Conservation (phyloP, 2,888 invertebrate species). For the Catocala nupta region DNA sequence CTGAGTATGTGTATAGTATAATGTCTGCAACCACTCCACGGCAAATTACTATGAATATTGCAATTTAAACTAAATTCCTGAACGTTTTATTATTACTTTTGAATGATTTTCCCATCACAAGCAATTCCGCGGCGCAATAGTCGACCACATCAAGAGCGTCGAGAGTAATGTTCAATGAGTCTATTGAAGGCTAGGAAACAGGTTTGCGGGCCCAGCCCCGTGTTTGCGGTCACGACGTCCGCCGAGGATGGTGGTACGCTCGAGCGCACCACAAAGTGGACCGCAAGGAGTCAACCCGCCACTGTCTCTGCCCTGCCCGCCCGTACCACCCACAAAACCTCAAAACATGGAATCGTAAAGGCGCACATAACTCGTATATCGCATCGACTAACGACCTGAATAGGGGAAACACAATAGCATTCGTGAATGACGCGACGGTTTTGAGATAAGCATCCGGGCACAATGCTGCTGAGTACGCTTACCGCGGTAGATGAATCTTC, state of each 20-base stretch:
- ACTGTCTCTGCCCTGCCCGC: conserved; percentile 31
- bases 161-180: conserved; percentile 49
- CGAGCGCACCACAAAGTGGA: conserved; percentile 75
- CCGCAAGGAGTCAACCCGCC: conserved; percentile 62
- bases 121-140: conserved; percentile 36
- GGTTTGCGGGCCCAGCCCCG: conserved; percentile 70
- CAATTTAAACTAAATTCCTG: conserved; percentile 34
- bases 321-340: conserved; percentile 62
- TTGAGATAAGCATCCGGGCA: conserved; percentile 63
- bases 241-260: conserved; percentile 70
- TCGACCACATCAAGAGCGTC: conserved; percentile 41
- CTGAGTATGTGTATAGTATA: conserved; percentile 13
- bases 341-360: conserved; percentile 61
- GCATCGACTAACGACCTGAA: conserved; percentile 70
- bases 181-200: conserved; percentile 66
- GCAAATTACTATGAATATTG: conserved; percentile 18
- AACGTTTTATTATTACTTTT: conserved; percentile 26
- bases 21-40: not conserved
- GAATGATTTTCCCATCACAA: conserved; percentile 36
- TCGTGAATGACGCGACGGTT: conserved; percentile 69
- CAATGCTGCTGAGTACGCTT: conserved; percentile 59
- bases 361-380: conserved; percentile 45
- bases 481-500: conserved; percentile 54
- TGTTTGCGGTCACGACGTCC: conserved; percentile 78
- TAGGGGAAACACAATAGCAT: conserved; percentile 69